Evolutionary conservation across 2,113 vertebrate genomes (phyloP).

Genomic region (Bathybates hornii): DNA sequence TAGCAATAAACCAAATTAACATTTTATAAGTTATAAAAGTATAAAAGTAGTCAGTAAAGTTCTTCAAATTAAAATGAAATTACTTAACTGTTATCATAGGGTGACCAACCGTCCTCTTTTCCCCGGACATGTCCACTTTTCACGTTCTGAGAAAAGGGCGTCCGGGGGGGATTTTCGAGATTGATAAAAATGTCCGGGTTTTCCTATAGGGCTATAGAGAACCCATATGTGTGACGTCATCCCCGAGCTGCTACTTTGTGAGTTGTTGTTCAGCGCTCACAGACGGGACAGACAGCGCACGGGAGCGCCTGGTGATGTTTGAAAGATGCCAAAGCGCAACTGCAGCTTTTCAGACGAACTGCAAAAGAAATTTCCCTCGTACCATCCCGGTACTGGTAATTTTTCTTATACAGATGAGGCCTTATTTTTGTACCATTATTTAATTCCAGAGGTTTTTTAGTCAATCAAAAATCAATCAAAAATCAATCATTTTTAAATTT

Average conservation of each 20-base stretch:
- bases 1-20: not conserved
- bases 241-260: not conserved
- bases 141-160: not conserved
- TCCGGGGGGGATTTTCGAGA: not conserved
- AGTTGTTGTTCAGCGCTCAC: not conserved
- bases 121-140: not conserved
- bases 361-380: not conserved
- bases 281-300: not conserved
- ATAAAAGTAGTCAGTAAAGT: not conserved
- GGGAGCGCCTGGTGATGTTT: not conserved
- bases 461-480: not conserved
- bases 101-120: not conserved
- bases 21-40: not conserved
- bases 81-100: not conserved
- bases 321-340: not conserved
- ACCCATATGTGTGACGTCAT: not conserved
- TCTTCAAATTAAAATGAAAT: not conserved
- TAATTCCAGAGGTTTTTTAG: not conserved
- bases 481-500: too few relatives aligned
- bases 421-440: not conserved
- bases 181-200: not conserved
- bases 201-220: not conserved
- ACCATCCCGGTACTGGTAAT: fast-evolving
- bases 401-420: not conserved
- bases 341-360: not conserved